A percentile compares a stretch with the other conserved stretches of the same genome.
Conservation (phyloP, 2,888 invertebrate species). For the Archips xylosteana region DNA sequence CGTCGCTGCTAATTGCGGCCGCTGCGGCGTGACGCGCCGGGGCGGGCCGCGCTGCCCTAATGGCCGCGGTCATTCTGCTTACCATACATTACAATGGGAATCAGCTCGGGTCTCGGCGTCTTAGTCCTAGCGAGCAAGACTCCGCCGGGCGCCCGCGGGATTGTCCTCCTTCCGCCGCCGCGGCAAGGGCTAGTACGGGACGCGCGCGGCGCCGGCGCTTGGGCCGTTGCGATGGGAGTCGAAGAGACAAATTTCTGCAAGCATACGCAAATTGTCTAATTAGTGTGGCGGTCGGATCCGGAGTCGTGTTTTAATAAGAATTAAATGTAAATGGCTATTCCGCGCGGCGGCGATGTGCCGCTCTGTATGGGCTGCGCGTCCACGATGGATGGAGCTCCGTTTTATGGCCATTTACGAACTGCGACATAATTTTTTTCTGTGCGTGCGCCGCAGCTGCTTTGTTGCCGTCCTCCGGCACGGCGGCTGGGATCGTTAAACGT, state of each 20-base stretch:
- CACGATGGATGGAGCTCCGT: constrained; percentile 51
- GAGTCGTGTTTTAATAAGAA: constrained; percentile 67
- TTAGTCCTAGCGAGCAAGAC: constrained; percentile 62
- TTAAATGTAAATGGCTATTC: constrained; percentile 64
- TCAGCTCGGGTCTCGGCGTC: constrained; percentile 71
- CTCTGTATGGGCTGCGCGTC: constrained; percentile 56
- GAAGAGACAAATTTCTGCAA: constrained; percentile 51
- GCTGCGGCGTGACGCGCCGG: constrained; percentile 45
- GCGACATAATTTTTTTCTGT: constrained; percentile 56
- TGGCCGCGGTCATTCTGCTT: constrained; percentile 75
- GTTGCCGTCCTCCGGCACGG: background rate
- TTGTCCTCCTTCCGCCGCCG: constrained; percentile 47
- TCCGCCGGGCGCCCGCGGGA: constrained; percentile 43
- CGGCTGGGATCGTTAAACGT: background rate
- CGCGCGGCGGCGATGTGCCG: constrained; percentile 46
- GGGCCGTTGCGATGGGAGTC: constrained; percentile 39
- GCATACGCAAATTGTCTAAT: constrained; percentile 80
- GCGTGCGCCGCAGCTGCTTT: constrained; percentile 53
- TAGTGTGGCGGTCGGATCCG: constrained; percentile 66
- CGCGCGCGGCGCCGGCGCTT: constrained; percentile 36
- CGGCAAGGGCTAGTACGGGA: constrained; percentile 36
- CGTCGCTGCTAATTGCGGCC: constrained; percentile 70
- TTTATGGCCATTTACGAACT: constrained; percentile 53
- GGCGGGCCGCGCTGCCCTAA: constrained; percentile 70
- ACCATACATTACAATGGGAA: constrained; percentile 81